Evolutionary conservation across 2,797 vertebrate species (phyloP), one percentile per base, ranked within the genome.

Genomic region (Ctenopoma multispine): DNA sequence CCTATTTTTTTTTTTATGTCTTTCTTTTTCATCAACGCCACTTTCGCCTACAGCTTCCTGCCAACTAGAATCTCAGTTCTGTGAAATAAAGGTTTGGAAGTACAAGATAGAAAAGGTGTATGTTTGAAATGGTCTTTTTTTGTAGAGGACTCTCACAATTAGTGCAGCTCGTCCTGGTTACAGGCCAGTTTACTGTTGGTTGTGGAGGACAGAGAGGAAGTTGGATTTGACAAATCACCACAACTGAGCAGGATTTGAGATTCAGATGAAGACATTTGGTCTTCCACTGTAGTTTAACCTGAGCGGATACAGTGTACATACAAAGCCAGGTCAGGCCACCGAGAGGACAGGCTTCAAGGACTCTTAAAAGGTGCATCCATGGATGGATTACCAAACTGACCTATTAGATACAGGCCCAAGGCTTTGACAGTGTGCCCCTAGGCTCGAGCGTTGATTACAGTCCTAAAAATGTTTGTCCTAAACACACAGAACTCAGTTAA

Each of bases 1-100:
- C 90, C 88, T 72, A 89, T 89, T 91, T 91, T 71, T 40, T 15
- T 63, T 14, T 31, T 41, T n/a, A n/a, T 72, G 47, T 29, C 47
- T 44, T 20, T 63, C 14, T 31, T 41, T 72, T 54, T 34, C 47
- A 38, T 56, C 63, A 5, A 14, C n/a, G 20, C 18, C 1, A 46
- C 47, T 74, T 49, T 31, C 29, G 57, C 23, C 24, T 0, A 43
- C 8, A 54, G 40, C 62, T 78, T 70, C 70, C 63, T 72, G 72
- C 62, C 72, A 82, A 24, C 67, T 54, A 50, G 4, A 57, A 46
- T 49, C 17, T 54, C 31, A 57, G 47, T 43, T 17, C 9, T 4
- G n/a, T 5, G 1, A 27, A 46, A 43, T 17, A 44, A 49, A 36
- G 24, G 13, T 20, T 18, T 46, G 23, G 51, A 64, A 9, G 4